Percentiles rank a stretch among this genome's conserved stretches.
phyloP scores from a whole-genome alignment of 2,888 invertebrate species.

The Villa cingulata region DNA sequence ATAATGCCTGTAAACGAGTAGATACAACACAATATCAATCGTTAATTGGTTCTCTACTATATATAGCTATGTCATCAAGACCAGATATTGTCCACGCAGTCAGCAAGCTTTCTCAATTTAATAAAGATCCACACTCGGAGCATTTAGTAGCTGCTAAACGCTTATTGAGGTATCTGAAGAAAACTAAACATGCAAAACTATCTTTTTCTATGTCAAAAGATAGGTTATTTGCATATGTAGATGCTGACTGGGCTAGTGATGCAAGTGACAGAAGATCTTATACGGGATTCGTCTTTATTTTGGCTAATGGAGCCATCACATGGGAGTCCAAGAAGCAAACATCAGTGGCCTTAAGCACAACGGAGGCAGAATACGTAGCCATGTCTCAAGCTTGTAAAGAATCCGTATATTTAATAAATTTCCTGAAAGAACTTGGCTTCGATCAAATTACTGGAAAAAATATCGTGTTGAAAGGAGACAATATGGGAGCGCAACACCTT shows the following conservation, averaged over 20 bases:
- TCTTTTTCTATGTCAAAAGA: too few relatives aligned
- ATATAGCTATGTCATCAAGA: conserved; percentile 1
- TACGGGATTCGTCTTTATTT: background rate
- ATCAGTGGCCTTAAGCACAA: background rate
- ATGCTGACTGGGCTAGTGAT: background rate
- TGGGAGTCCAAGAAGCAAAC: background rate
- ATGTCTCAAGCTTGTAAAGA: too few relatives aligned
- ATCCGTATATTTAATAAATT: conserved; percentile 42
- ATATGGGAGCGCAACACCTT: background rate
- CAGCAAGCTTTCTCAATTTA: conserved; percentile 5
- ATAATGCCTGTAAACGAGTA: background rate
- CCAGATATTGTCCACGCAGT: conserved; percentile 4
- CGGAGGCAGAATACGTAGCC: conserved; percentile 40
- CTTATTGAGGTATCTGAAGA: conserved; percentile 3
- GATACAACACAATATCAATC: conserved; percentile 1
- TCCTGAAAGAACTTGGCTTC: background rate
- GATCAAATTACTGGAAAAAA: background rate
- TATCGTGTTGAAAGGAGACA: background rate
- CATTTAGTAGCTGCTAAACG: conserved; percentile 4
- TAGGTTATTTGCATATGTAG: background rate
- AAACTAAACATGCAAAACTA: background rate
- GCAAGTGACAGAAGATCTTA: background rate
- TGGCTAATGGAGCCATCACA: background rate
- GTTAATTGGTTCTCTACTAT: conserved; percentile 2
- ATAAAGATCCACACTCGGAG: background rate